Evolutionary conservation across 2,113 vertebrate genomes (phyloP).

Genomic region (Istiophorus platypterus): DNA sequence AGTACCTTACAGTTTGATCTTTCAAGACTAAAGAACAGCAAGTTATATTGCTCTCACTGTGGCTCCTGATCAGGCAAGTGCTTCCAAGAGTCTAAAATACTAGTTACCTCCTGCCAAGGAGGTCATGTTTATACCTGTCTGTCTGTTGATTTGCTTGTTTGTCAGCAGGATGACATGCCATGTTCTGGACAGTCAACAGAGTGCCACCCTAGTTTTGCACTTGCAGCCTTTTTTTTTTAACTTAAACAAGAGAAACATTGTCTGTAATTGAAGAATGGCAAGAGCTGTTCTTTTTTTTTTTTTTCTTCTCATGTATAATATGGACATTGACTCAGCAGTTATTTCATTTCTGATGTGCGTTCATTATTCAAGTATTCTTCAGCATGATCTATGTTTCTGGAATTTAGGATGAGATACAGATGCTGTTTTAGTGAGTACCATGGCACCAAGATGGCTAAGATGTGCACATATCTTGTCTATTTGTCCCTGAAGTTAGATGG

Average conservation of each 20-base stretch:
- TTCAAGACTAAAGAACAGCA: not conserved
- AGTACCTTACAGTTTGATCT: not conserved
- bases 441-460: not conserved
- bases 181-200: too few species aligned
- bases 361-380: not conserved
- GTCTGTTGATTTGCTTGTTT: too few species aligned
- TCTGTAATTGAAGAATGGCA: not conserved
- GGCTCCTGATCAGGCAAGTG: not conserved
- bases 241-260: not conserved
- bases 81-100: not conserved
- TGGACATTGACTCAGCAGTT: too few species aligned
- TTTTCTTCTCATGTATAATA: not conserved
- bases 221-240: not conserved
- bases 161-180: too few species aligned
- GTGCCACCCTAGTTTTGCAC: too few species aligned
- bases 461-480: too few species aligned
- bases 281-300: not conserved
- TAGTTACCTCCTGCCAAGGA: not conserved
- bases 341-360: not conserved
- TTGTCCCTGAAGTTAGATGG: too few species aligned
- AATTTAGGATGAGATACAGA: not conserved
- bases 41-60: not conserved
- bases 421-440: not conserved
- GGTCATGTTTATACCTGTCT: too few species aligned
- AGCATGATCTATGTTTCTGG: not conserved